Evolutionary conservation across 2,113 vertebrate species (phyloP).

Genomic region (Tachysurus vachellii): DNA sequence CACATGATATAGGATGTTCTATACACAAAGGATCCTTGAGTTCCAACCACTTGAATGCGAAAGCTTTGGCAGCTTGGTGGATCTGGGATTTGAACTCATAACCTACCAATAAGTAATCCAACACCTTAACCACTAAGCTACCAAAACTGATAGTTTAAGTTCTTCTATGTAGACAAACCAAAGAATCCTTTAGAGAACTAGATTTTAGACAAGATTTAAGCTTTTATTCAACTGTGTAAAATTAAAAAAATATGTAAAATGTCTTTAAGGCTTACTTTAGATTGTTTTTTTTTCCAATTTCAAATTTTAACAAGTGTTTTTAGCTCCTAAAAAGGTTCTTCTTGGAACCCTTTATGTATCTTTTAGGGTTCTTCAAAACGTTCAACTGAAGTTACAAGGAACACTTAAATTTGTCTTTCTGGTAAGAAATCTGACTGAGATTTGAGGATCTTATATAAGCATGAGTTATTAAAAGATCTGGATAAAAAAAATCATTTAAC

Average conservation of each 20-base stretch:
- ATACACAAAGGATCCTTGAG: neutral
- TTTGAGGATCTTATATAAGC: neutral
- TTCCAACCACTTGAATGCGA: neutral
- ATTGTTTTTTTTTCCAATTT: too few species aligned
- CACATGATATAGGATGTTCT: too few species aligned
- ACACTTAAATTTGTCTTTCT: neutral
- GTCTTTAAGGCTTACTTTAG: neutral
- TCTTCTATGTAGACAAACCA: neutral
- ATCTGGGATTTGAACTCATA: too few species aligned
- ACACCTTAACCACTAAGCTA: too few species aligned
- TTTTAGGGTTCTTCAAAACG: neutral
- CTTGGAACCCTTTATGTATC: neutral
- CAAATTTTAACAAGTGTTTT: neutral
- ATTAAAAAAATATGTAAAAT: neutral
- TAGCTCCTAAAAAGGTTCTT: neutral
- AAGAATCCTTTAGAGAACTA: neutral
- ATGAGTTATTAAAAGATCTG: neutral
- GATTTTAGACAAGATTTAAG: neutral
- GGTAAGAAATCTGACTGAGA: neutral
- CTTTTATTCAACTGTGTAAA: neutral
- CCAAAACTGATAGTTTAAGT: neutral
- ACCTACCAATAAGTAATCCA: too few species aligned
- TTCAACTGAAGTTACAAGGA: neutral
- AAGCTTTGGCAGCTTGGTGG: neutral
- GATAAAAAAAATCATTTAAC: neutral